A percentile compares a stretch with the other conserved stretches of the same genome.
phyloP scores from a whole-genome alignment of 2,113 vertebrate species.

The Chitala chitala region DNA sequence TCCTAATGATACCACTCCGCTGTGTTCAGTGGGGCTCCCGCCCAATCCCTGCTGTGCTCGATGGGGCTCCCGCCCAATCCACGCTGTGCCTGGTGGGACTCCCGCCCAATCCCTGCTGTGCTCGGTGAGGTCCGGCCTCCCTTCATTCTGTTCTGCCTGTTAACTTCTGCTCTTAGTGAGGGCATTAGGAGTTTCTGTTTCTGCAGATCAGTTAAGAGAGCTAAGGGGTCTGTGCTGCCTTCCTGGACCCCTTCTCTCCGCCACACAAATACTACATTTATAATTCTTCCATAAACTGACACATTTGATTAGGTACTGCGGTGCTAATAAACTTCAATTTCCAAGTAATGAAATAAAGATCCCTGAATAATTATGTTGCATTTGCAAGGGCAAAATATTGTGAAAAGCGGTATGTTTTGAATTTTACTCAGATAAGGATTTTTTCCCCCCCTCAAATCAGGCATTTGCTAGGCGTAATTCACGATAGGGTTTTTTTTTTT shows the following conservation, averaged over 20 bases:
- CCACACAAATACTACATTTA: too few species aligned
- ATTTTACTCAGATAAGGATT: too few species aligned
- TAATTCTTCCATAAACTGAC: neutral
- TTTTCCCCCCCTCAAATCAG: too few species aligned
- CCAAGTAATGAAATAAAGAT: neutral
- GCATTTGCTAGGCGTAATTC: too few species aligned
- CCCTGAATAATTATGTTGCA: neutral
- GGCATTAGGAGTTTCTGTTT: conserved; percentile 56
- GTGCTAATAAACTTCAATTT: too few species aligned
- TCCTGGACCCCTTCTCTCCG: conserved; percentile 51
- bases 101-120: conserved; percentile 24
- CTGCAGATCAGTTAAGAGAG: conserved; percentile 49
- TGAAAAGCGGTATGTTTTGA: conserved; percentile 42
- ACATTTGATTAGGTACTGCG: neutral
- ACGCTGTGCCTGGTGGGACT: conserved; percentile 26
- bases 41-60: too few species aligned
- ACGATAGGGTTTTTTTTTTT: too few species aligned
- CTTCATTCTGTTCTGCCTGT: conserved; percentile 39
- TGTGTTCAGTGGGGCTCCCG: too few species aligned
- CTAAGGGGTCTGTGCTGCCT: conserved; percentile 56
- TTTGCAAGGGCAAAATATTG: neutral
- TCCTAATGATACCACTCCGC: too few species aligned
- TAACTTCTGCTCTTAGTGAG: conserved; percentile 47
- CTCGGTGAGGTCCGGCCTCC: conserved; percentile 36
- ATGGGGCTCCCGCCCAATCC: too few species aligned